Base-by-base conservation (phyloP, 2,888 invertebrate genomes). In the Torymus aiolomorphi region DNA sequence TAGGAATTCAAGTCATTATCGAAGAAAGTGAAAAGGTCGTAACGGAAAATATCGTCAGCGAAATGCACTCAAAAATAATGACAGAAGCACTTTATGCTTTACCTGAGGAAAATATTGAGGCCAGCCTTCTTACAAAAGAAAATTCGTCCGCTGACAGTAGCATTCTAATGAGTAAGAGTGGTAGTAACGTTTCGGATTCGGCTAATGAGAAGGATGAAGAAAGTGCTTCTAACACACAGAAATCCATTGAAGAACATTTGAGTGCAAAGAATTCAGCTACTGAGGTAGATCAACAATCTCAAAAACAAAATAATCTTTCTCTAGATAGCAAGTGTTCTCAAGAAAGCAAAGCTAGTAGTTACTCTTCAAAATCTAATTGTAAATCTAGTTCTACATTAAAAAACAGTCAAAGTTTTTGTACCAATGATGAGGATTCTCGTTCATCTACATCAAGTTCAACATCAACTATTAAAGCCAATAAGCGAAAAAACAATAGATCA, bases 21-120 rank as follows among this genome's bases (percentile, higher is more conserved):
- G 51, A 78, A 12, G 75, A 75, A 24, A 78, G 61, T n/a, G 66
- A 66, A 61, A 70, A 56, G 31, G 57, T 75, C 0, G 1, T 52
- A n/a, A 20, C 31, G 13, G 24, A 74, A 59, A 77, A 67, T 54
- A 59, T 42, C 14, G 14, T 16, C 31, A 14, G 31, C 42, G 42
- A 73, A 69, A 74, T 1, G 63, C 52, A 20, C 20, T 54, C 70
- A 2, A n/a, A 65, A 77, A 77, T 24, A 12, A 61, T 54, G 24
- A 70, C n/a, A 49, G 61, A 70, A 70, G 61, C 67, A 77, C 51
- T 74, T 77, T 42, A 54, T 74, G 73, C 73, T 73, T 13, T 52
- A 18, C 42, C 63, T 1, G 52, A 51, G 0, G 13, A 74, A 49
- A 78, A 66, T 62, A 63, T 54, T 24, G 70, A 65, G 69, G 67